These are phyloP conservation scores for Nemotelus pantherinus DNA, from an alignment of 2,888 invertebrate species.

Conservation along the genomic window DNA sequence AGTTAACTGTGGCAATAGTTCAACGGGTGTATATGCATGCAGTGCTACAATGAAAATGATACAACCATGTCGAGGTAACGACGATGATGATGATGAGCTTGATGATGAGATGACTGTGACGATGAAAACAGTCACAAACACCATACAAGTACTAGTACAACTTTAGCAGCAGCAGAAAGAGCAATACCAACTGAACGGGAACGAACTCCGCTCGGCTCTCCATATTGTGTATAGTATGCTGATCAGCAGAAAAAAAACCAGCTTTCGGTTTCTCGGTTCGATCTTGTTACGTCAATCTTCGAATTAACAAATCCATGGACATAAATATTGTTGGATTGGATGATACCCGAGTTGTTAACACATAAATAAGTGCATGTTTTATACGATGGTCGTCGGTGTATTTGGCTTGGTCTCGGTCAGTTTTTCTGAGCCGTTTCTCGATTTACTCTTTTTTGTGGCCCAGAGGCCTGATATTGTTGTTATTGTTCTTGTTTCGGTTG, in stretches of 20 bases:
- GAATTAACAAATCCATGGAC: conserved; percentile 53
- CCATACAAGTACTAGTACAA: background rate
- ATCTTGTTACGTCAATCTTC: conserved; percentile 53
- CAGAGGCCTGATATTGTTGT: conserved; percentile 28
- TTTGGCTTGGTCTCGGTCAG: conserved; percentile 19
- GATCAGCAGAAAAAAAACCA: conserved; percentile 36
- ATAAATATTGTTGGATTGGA: conserved; percentile 51
- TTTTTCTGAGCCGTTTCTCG: conserved; percentile 11
- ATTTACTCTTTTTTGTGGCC: background rate
- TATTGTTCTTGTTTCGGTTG: conserved; percentile 17
- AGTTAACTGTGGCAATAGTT: conserved; percentile 41
- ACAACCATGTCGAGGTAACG: conserved; percentile 29
- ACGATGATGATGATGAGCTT: background rate
- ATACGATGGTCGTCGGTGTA: conserved; percentile 31
- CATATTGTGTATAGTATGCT: conserved; percentile 14
- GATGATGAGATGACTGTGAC: conserved; percentile 26
- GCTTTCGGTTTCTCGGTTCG: conserved; percentile 42
- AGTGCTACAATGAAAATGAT: background rate
- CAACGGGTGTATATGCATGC: conserved; percentile 20
- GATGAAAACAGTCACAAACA: background rate
- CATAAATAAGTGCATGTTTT: conserved; percentile 49
- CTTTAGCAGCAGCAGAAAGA: background rate
- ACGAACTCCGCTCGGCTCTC: background rate
- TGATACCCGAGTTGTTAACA: conserved; percentile 51
- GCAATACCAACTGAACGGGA: background rate